phyloP scores from a whole-genome alignment of 37 sponge, comb jelly and placozoan genomes.

The Amphimedon queenslandica region DNA sequence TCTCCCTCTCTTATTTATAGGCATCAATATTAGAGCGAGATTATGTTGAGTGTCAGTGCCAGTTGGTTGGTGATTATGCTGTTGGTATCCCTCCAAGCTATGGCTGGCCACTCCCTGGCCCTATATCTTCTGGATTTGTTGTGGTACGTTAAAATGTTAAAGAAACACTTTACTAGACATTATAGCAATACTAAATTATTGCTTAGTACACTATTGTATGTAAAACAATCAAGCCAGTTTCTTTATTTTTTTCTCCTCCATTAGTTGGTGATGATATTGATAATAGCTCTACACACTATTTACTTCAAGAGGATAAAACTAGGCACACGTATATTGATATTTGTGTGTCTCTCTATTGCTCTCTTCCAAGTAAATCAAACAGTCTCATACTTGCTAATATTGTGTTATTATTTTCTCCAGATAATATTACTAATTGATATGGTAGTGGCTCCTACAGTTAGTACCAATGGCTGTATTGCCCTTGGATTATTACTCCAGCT shows the following conservation, averaged over 20 bases:
- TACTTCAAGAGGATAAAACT: constrained; percentile 43
- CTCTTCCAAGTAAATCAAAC: constrained; percentile 39
- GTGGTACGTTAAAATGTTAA: no score
- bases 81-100: constrained; percentile 34
- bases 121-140: constrained; percentile 45
- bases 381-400: neutral
- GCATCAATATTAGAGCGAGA: constrained; percentile 21
- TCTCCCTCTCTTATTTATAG: neutral
- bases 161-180: no score
- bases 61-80: constrained; percentile 54
- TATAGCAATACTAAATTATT: no score
- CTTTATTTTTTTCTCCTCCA: neutral
- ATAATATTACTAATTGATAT: constrained; percentile 51
- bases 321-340: constrained; percentile 43
- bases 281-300: constrained; percentile 40
- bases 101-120: constrained; percentile 59
- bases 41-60: constrained; percentile 62
- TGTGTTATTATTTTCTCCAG: constrained; percentile 16
- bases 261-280: constrained; percentile 36
- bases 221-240: no score
- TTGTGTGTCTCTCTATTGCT: constrained; percentile 37
- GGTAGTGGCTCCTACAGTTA: constrained; percentile 17
- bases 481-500: constrained; percentile 52
- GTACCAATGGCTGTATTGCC: constrained; percentile 46
- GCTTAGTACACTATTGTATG: no score